Conservation (phyloP, 2,113 vertebrate species). For the Chaetorhynchus papuensis region DNA sequence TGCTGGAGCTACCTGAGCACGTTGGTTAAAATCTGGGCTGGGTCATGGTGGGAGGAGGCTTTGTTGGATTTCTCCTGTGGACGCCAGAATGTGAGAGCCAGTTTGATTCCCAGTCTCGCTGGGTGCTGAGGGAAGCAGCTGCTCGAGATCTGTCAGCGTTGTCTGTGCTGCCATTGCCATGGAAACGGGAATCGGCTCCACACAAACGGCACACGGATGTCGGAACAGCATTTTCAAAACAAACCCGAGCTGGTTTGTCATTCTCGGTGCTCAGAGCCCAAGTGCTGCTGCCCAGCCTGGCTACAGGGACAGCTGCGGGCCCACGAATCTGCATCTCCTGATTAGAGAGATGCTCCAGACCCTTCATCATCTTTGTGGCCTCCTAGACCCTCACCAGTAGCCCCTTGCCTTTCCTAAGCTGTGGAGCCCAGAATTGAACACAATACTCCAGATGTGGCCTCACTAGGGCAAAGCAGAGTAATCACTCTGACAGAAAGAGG, state of each 20-base stretch:
- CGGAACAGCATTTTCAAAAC: not conserved
- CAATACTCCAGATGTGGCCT: not conserved
- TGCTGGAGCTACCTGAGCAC: not conserved
- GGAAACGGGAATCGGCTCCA: not conserved
- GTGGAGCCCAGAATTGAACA: not conserved
- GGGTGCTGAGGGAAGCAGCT: not conserved
- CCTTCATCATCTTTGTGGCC: not conserved
- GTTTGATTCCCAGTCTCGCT: rapidly evolving
- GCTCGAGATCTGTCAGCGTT: not conserved
- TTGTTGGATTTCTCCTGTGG: not conserved
- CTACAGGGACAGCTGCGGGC: not conserved
- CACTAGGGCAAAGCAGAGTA: not conserved
- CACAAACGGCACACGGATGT: not conserved
- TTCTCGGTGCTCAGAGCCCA: rapidly evolving
- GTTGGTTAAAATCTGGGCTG: not conserved
- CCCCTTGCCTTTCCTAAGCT: not conserved
- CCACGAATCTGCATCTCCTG: rapidly evolving
- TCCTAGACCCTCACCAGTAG: not conserved
- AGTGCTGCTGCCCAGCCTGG: not conserved
- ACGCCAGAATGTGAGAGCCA: rapidly evolving
- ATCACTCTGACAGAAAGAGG: not conserved
- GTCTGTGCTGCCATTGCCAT: not conserved
- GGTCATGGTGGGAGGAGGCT: not conserved
- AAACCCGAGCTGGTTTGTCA: not conserved
- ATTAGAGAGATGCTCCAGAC: not conserved